These are phyloP conservation scores for Pipistrellus kuhlii DNA, from an alignment of 2,797 vertebrate genomes.

Conservation along the genomic window DNA sequence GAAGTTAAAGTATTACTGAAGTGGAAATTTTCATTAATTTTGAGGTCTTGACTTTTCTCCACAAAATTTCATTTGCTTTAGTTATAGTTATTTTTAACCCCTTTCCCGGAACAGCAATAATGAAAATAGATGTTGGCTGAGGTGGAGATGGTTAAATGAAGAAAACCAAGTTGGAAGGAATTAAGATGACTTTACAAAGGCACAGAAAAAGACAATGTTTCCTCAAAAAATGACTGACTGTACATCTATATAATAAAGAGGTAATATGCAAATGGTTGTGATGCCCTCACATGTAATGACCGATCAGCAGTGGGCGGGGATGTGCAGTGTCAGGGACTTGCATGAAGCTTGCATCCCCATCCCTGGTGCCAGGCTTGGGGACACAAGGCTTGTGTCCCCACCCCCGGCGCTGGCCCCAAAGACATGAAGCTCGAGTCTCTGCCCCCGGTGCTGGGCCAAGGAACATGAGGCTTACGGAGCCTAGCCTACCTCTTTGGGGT, in stretches of 20 bases:
- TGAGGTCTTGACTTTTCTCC: constrained; percentile 33
- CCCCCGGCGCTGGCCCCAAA: too few species aligned
- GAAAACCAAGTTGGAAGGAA: constrained; percentile 76
- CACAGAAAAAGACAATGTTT: constrained; percentile 74
- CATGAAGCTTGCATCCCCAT: too few species aligned
- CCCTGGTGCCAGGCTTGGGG: too few species aligned
- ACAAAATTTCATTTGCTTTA: constrained; percentile 37
- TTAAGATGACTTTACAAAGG: constrained; percentile 81
- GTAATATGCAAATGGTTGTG: too few species aligned
- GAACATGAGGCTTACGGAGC: too few species aligned
- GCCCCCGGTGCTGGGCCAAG: too few species aligned
- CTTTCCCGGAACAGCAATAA: constrained; percentile 71
- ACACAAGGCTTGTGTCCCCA: too few species aligned
- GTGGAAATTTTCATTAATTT: constrained; percentile 50
- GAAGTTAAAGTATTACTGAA: constrained; percentile 38
- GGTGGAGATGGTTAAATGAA: background rate
- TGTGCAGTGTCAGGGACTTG: too few species aligned
- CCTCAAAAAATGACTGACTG: constrained; percentile 64
- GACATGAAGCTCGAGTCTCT: too few species aligned
- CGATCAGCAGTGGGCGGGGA: too few species aligned
- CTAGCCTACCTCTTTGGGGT: too few species aligned
- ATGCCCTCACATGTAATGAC: too few species aligned
- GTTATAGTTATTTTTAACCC: constrained; percentile 72
- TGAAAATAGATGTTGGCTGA: constrained; percentile 65
- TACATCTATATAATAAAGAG: background rate